Percentiles rank a stretch among this genome's conserved stretches.
phyloP scores from a whole-genome alignment of 2,888 invertebrate genomes.

The Cheilosia variabilis region DNA sequence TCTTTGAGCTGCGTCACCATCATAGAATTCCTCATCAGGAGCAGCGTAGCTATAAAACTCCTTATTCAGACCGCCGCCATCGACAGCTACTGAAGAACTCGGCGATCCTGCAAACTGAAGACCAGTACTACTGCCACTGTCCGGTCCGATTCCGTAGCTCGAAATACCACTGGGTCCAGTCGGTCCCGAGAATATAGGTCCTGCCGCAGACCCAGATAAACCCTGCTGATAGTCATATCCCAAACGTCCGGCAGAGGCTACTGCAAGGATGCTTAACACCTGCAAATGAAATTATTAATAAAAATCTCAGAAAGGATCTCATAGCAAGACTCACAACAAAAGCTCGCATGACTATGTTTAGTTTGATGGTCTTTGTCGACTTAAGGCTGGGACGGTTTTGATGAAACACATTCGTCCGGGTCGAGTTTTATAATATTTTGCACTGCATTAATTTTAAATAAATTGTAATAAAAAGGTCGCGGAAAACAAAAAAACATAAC shows the following conservation, averaged over 20 bases:
- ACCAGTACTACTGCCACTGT: not conserved
- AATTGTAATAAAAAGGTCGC: not conserved
- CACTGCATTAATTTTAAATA: not conserved
- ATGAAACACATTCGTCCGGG: not conserved
- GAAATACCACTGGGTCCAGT: too few species aligned
- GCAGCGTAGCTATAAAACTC: conserved; percentile 76
- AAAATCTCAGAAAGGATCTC: not conserved
- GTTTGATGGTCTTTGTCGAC: not conserved
- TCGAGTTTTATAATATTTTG: not conserved
- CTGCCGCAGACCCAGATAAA: not conserved
- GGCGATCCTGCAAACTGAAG: not conserved
- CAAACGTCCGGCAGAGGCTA: conserved; percentile 77
- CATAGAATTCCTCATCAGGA: conserved; percentile 74
- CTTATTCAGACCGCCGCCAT: conserved; percentile 58
- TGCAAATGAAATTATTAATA: not conserved
- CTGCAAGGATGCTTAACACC: conserved; percentile 54
- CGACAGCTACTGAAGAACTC: not conserved
- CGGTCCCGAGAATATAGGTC: too few species aligned
- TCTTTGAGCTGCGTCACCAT: conserved; percentile 42
- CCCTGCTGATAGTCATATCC: conserved; percentile 69
- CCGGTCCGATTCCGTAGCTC: too few species aligned
- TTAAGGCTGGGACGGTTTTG: not conserved
- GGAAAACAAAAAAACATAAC: not conserved
- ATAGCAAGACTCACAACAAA: conserved; percentile 46
- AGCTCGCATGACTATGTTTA: conserved; percentile 51